Conservation (phyloP, 2,113 vertebrate species). For the Chaetops frenatus region DNA sequence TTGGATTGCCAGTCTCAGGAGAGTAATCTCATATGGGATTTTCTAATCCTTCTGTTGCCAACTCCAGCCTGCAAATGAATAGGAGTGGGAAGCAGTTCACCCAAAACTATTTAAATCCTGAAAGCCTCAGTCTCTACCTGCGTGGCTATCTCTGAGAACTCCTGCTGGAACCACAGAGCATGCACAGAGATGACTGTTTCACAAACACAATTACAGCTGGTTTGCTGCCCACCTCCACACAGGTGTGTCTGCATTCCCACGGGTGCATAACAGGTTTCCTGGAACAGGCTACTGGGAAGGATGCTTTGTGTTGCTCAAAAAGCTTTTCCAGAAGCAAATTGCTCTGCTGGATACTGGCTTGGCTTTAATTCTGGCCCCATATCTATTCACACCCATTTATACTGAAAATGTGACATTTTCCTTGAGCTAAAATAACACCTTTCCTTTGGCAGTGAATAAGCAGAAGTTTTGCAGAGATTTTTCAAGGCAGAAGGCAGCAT, state of each 20-base stretch:
- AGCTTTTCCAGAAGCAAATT: not conserved
- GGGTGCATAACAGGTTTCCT: not conserved
- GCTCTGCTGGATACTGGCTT: not conserved
- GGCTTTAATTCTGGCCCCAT: not conserved
- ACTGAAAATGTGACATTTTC: not conserved
- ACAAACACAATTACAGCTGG: not conserved
- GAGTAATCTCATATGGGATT: not conserved
- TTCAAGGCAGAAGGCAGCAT: not conserved
- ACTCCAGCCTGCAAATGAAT: not conserved
- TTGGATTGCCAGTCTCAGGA: constrained; percentile 19
- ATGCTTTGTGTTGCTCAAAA: not conserved
- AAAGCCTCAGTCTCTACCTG: not conserved
- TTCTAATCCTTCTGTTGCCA: constrained; percentile 22
- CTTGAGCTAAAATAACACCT: not conserved
- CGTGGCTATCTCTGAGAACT: not conserved
- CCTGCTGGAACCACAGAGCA: not conserved
- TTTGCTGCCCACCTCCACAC: not conserved
- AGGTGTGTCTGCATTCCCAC: not conserved
- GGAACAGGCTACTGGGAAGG: not conserved
- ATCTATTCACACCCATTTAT: not conserved
- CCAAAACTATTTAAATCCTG: not conserved
- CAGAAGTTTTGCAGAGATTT: not conserved
- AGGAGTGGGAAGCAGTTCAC: not conserved
- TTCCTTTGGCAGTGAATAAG: not conserved
- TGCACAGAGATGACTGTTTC: not conserved